Base-by-base conservation (phyloP, 2,113 vertebrate genomes). In the Eulemur rufifrons region DNA sequence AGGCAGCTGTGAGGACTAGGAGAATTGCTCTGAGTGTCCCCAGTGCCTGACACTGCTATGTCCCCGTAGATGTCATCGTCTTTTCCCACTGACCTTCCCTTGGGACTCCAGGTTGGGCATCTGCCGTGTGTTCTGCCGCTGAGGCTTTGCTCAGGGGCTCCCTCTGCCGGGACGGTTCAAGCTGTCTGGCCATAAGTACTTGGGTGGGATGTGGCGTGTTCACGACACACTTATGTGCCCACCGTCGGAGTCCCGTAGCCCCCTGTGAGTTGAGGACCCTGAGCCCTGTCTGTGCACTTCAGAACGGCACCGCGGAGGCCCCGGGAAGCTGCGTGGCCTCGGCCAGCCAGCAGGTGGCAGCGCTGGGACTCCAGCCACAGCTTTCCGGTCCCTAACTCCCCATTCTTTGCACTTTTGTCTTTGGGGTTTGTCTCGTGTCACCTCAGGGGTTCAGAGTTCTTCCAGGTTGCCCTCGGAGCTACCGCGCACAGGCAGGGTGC, bases 301-400 rank as follows among this genome's bases (percentile, higher is more conserved):
- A 85, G 45, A 59, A 37, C 11, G 42, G 37, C 73, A 45, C 50
- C 27, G 23, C 2, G 1, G 20, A 78, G 56, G 47, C 8, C 27
- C 50, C 34, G 37, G 18, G 64, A 82, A 6, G 52, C 73, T 42
- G 61, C 59, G 25, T 59, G 84, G 20, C 59, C 25, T 66, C 66
- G 37, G 7, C 29, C n/a, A 68, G 89, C 78, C 91, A 93, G 93
- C 47, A 89, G 89, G 85, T 73, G 89, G 89, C 97, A 92, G 86
- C 86, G 71, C 78, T 81, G 59, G 37, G 34, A 37, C 77, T 78
- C 68, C n/a, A 59, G 59, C 3, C 52, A 45, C 82, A 63, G 34
- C 45, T 7, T 2, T 42, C 64, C 10, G 7, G 1, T 2, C 25
- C 34, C 1, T 23, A 8, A 18, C 27, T 34, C n/a, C 34, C 45